Conservation (phyloP, 1,140 invertebrate genomes). For the Drosophila guanche region DNA sequence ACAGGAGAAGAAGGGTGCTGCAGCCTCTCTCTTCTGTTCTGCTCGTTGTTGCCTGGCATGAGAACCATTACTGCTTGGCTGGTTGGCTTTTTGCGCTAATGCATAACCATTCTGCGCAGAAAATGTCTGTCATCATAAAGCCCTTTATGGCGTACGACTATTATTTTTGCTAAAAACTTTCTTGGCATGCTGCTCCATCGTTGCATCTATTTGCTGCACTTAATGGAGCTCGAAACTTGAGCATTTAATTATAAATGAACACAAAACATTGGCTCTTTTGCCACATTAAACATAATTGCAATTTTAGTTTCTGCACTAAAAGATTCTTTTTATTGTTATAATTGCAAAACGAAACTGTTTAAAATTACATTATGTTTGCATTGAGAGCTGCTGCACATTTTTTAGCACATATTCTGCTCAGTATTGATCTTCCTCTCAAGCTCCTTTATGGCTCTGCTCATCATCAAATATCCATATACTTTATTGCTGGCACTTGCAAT, state of each 20-base stretch:
- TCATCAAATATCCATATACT: too few relatives aligned
- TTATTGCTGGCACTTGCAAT: too few relatives aligned
- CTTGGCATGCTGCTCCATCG: conserved; percentile 2
- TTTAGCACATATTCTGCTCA: too few relatives aligned
- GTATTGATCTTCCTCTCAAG: too few relatives aligned
- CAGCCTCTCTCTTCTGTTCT: conserved; percentile 21
- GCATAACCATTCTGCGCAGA: conserved; percentile 49
- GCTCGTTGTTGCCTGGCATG: conserved; percentile 21
- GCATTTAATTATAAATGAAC: neutral
- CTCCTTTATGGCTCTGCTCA: too few relatives aligned
- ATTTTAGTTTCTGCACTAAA: conserved; percentile 1
- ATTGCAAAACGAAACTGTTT: too few relatives aligned
- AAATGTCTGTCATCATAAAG: conserved; percentile 45
- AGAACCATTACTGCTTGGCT: conserved; percentile 39
- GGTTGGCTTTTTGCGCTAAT: conserved; percentile 56
- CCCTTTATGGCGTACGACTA: conserved; percentile 18
- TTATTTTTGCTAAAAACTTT: conserved; percentile 4
- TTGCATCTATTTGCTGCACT: neutral
- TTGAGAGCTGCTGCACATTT: too few relatives aligned
- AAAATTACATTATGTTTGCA: too few relatives aligned
- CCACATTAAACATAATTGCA: conserved; percentile 10
- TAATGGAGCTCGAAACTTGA: neutral
- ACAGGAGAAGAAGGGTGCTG: neutral
- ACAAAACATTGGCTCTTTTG: neutral
- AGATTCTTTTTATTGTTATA: neutral